Base-by-base conservation (phyloP, 1,140 invertebrate species). In the Gryon sp. region DNA sequence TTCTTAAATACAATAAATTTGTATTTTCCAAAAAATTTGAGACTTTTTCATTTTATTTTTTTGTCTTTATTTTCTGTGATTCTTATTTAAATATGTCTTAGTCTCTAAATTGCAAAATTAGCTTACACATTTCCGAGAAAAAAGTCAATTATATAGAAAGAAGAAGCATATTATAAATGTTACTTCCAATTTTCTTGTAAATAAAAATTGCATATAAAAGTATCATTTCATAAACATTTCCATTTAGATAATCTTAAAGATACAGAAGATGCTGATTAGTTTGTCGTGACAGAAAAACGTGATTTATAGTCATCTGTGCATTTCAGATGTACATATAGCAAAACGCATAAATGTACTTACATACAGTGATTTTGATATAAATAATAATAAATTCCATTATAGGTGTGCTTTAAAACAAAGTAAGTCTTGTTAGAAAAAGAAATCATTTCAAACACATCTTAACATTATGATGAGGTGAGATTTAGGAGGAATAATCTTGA, bases 241-340 rank as follows among this genome's bases (percentile, higher is more conserved):
- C 26, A 24, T 12, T 43, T 36, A 43, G 40, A 59, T 50, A 50
- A 50, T 50, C 32, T 40, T 16, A n/a, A 0, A 43, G 46, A 65
- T 65, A 65, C 14, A n/a, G n/a, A n/a, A n/a, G n/a, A n/a, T 43
- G 57, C 28, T 62, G 57, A 62, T 62, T 62, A 34, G 59, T 50
- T 40, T 16, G 45, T 40, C 45, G 45, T 50, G 22, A 45, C 26
- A 50, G 59, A 45, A 50, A 50, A 63, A 48, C 34, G 16, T 63
- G 60, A 65, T 65, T 65, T 65, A 65, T 45, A 19, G 48, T 12
- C 28, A 19, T 36, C n/a, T 16, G 22, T 30, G 16, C 36, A 19
- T 65, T 43, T 53, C 36, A 53, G n/a, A 36, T 15, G 36, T 52
- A 48, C 28, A 48, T 48, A 30, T 32, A 53, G 38, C n/a, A n/a